A percentile compares a stretch with the other conserved stretches of the same genome.
Evolutionary conservation across 2,797 vertebrate genomes (phyloP).

Genomic region (Sebastes trivittatus): DNA sequence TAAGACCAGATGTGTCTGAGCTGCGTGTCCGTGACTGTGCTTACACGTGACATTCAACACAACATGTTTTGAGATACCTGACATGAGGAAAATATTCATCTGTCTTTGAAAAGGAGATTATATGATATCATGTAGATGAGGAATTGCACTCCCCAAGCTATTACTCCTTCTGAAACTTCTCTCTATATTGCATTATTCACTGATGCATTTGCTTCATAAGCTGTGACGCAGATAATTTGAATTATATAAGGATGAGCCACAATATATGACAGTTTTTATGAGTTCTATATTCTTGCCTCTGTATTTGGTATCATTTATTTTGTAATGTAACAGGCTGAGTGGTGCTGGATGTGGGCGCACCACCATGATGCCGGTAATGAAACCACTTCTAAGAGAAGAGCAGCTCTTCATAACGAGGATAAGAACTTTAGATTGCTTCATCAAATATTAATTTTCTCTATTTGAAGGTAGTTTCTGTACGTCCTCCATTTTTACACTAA

Average conservation of each 20-base stretch:
- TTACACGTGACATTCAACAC: not conserved
- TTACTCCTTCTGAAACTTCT: conserved; percentile 22
- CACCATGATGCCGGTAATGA: conserved; percentile 1
- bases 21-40: not conserved
- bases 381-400: not conserved
- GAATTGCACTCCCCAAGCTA: conserved; percentile 1
- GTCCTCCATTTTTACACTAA: not conserved
- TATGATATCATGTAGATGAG: conserved; percentile 6
- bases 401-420: not conserved
- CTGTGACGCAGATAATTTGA: conserved; percentile 26
- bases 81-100: conserved; percentile 29
- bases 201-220: conserved; percentile 13
- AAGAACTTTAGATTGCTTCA: conserved; percentile 18
- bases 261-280: conserved; percentile 29
- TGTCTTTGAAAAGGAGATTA: conserved; percentile 23
- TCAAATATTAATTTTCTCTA: conserved; percentile 39
- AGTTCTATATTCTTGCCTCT: not conserved
- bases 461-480: not conserved
- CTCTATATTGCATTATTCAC: conserved; percentile 32
- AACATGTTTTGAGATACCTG: conserved; percentile 5
- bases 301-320: conserved; percentile 32
- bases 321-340: not conserved
- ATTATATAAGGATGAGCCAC: conserved; percentile 21
- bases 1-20: not conserved
- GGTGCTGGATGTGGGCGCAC: not conserved